phyloP scores from a whole-genome alignment of 1,140 invertebrate genomes.

The Pseudachorutes palmiensis region DNA sequence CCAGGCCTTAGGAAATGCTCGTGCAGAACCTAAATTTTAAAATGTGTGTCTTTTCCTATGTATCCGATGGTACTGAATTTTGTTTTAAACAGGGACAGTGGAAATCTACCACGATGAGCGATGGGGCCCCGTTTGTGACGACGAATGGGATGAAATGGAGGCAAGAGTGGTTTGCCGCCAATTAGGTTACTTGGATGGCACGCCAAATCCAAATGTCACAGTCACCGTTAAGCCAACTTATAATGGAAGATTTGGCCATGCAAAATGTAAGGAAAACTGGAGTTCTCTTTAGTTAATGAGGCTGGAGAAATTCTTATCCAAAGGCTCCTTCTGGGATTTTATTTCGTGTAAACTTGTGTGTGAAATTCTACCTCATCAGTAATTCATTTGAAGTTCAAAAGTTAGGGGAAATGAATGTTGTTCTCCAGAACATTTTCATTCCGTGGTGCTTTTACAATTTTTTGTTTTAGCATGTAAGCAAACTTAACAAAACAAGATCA shows the following conservation, averaged over 20 bases:
- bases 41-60: not conserved
- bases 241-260: conserved; percentile 64
- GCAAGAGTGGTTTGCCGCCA: conserved; percentile 72
- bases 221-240: conserved; percentile 52
- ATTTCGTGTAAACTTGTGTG: too few species aligned
- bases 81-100: conserved; percentile 65
- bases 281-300: not conserved
- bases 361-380: too few species aligned
- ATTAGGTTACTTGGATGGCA: conserved; percentile 57
- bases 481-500: too few species aligned
- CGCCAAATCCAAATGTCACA: conserved; percentile 31
- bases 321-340: too few species aligned
- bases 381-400: too few species aligned
- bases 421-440: too few species aligned
- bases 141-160: conserved; percentile 67
- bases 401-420: too few species aligned
- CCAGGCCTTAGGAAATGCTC: too few species aligned
- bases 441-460: too few species aligned
- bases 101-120: conserved; percentile 73
- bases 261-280: conserved; percentile 57
- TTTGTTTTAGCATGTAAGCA: too few species aligned
- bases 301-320: too few species aligned
- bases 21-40: too few species aligned
- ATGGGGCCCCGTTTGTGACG: conserved; percentile 86
- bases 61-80: not conserved